Evolutionary conservation across 2,113 vertebrate genomes (phyloP), one percentile per base, ranked within the genome.

Genomic region (Regulus satrapa): DNA sequence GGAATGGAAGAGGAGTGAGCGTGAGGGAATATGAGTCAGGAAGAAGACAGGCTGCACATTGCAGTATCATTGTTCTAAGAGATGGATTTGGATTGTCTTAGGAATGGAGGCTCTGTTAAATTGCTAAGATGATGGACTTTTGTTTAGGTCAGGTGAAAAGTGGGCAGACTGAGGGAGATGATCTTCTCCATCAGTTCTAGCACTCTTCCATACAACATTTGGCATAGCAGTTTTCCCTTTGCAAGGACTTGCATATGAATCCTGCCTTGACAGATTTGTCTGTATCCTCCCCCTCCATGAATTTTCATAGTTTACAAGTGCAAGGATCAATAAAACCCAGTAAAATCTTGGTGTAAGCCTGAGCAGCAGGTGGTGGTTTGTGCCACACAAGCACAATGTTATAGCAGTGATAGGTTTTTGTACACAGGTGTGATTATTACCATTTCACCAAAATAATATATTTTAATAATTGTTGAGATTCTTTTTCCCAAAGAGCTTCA

Each of bases 321-420:
- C 28, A 71, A 54, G 9, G 21, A 41, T 45, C 9, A 31, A 2
- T 10, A 10, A 12, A 41, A 15, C 45, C 23, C 29, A 18, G 29
- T 68, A 32, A 45, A 61, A 89, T 56, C 48, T 72, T 28, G 11
- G 5, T 71, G 15, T 25, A 18, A 63, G 34, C 9, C 32, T 49
- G 10, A 66, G 36, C 7, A 79, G 46, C 15, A 68, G 19, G 31
- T 34, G 0, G 0, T 58, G 5, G 7, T 12, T 63, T 61, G 23
- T 87, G 15, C 76, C 72, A 6, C 12, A 32, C 10, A 31, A 54
- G 40, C 46, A 25, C 32, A 16, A 1, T 31, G 9, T 43, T 62
- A 38, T 8, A 18, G 5, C 32, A 43, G 5, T 3, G 6, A 62
- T 54, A 16, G 2, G 23, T 25, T 59, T 84, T 52, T 69, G 4